Percentiles rank a stretch among this genome's conserved stretches.
phyloP scores from a whole-genome alignment of 2,888 invertebrate species.

The Thecophora atra region DNA sequence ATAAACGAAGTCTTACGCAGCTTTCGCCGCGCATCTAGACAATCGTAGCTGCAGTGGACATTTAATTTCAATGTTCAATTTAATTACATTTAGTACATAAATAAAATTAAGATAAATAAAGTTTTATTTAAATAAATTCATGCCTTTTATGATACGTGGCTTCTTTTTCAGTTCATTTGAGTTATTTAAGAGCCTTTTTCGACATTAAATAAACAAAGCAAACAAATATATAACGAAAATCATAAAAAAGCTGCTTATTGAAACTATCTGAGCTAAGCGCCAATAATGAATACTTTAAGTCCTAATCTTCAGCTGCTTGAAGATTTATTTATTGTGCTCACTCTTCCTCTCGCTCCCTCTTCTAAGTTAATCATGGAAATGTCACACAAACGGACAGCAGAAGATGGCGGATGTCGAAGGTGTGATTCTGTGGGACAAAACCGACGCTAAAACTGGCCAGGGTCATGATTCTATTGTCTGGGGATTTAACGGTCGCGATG shows the following conservation, averaged over 20 bases:
- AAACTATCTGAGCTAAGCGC: constrained; percentile 29
- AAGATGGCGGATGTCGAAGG: constrained; percentile 54
- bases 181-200: background rate
- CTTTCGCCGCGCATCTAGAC: too few species aligned
- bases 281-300: constrained; percentile 48
- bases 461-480: background rate
- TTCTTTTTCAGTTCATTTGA: too few species aligned
- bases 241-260: background rate
- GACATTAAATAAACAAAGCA: background rate
- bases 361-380: background rate
- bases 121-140: too few species aligned
- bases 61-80: too few species aligned
- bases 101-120: too few species aligned
- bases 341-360: background rate
- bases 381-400: constrained; percentile 35
- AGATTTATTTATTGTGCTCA: constrained; percentile 18
- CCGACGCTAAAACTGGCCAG: constrained; percentile 16
- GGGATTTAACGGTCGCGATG: constrained; percentile 14
- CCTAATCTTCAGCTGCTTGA: constrained; percentile 27
- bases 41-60: too few species aligned
- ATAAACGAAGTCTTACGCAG: too few species aligned
- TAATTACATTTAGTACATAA: too few species aligned
- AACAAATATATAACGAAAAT: background rate
- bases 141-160: too few species aligned
- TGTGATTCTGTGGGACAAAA: constrained; percentile 51